A percentile compares a stretch with the other conserved stretches of the same genome.
These are phyloP conservation scores for Steatornis caripensis DNA, from an alignment of 2,113 vertebrate species.

Conservation along the genomic window DNA sequence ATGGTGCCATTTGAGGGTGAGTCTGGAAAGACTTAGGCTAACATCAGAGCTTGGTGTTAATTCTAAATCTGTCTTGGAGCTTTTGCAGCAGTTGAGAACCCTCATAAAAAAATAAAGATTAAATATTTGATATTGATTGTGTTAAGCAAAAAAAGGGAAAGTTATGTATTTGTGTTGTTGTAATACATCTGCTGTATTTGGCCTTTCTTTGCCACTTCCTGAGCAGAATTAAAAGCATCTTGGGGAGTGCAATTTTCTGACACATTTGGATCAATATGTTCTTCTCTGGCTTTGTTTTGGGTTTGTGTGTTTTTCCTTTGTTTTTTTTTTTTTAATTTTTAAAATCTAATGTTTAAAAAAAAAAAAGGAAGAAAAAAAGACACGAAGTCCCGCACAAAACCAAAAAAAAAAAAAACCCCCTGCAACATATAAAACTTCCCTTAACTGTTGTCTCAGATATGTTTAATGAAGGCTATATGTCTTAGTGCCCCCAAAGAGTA, in stretches of 20 bases:
- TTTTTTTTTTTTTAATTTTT: neutral
- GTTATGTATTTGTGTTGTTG: neutral
- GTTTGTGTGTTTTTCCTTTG: neutral
- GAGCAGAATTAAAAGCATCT: neutral
- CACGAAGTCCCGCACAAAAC: neutral
- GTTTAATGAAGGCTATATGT: slow-evolving; percentile 9
- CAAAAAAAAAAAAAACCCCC: neutral
- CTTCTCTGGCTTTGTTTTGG: neutral
- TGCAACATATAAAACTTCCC: neutral
- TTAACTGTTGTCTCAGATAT: neutral
- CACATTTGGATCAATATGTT: neutral
- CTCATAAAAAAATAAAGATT: neutral
- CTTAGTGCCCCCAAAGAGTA: slow-evolving; percentile 10
- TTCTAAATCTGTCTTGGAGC: neutral
- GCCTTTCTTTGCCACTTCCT: neutral
- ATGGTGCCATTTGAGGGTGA: neutral
- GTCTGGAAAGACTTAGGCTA: neutral
- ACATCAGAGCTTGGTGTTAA: neutral
- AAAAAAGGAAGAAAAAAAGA: neutral
- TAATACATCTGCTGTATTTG: neutral
- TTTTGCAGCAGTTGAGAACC: neutral
- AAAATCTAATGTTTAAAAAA: neutral
- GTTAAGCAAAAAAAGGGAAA: neutral
- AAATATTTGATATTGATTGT: neutral
- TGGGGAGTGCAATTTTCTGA: neutral